These are phyloP conservation scores for Xenopus borealis DNA, from an alignment of 2,113 vertebrate species.

Conservation along the genomic window DNA sequence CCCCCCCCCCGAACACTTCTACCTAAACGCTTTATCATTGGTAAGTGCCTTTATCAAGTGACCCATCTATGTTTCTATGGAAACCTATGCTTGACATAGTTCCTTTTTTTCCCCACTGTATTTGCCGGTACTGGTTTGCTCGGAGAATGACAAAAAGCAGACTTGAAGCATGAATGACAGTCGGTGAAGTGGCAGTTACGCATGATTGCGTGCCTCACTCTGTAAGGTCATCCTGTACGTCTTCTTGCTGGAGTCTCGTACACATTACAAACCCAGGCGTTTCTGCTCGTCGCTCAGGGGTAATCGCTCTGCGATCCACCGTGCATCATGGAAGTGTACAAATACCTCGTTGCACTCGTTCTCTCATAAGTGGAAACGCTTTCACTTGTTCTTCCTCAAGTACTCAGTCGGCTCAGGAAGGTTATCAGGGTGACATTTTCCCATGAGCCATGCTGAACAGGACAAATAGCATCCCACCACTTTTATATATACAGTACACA, in stretches of 20 bases:
- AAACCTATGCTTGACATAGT: conserved; percentile 73
- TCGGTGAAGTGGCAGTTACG: conserved; percentile 18
- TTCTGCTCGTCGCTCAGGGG: neutral
- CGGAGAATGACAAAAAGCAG: neutral
- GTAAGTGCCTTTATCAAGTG: conserved; percentile 72
- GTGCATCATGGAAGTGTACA: no score
- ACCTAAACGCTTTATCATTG: conserved; percentile 65
- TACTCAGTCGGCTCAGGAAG: no score
- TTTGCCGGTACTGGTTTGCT: neutral
- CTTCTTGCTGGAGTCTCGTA: neutral
- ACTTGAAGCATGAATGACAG: conserved; percentile 55
- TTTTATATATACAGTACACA: no score
- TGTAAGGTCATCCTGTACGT: conserved; percentile 5
- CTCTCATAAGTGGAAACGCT: no score
- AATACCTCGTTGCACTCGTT: no score
- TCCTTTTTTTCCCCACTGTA: conserved; percentile 56
- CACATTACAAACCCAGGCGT: neutral
- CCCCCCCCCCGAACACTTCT: conserved; percentile 70
- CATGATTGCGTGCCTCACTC: neutral
- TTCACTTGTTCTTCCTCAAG: no score
- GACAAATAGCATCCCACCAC: no score
- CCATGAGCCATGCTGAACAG: no score
- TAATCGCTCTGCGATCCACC: neutral
- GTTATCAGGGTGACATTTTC: no score
- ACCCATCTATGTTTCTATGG: conserved; percentile 78